Evolutionary conservation across 2,797 vertebrate genomes (phyloP).

Genomic region (Enteromius radiatus): DNA sequence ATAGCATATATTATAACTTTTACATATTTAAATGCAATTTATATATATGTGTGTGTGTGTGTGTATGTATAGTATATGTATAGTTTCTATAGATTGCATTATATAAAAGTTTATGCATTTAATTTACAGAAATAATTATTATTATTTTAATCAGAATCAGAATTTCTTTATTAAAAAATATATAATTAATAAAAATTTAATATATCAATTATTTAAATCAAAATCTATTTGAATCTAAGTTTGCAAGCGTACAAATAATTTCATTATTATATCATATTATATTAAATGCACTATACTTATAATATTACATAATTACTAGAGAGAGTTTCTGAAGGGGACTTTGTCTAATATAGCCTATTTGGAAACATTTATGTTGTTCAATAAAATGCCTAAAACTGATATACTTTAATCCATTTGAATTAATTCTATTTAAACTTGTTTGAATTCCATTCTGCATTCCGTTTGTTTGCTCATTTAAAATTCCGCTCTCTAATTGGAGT

Average conservation of each 20-base stretch:
- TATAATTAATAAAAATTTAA: not conserved
- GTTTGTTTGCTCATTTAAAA: not conserved
- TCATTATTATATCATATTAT: not conserved
- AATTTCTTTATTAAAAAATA: not conserved
- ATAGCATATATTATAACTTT: not conserved
- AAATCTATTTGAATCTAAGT: too few species aligned
- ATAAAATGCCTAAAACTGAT: not conserved
- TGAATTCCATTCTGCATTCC: not conserved
- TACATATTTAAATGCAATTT: not conserved
- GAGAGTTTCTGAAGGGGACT: not conserved
- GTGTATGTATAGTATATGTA: not conserved
- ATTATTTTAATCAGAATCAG: not conserved
- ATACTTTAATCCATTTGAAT: not conserved
- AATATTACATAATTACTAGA: not conserved
- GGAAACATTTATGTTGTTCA: not conserved
- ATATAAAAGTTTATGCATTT: not conserved
- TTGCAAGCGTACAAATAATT: not conserved
- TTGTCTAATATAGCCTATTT: not conserved
- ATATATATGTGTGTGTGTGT: not conserved
- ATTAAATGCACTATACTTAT: not conserved
- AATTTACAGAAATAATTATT: not conserved
- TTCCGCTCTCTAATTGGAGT: not conserved
- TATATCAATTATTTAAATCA: not conserved
- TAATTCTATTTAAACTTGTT: not conserved
- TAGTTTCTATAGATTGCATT: not conserved